Conservation (phyloP, 2,113 vertebrate genomes). For the Nerophis lumbriciformis region DNA sequence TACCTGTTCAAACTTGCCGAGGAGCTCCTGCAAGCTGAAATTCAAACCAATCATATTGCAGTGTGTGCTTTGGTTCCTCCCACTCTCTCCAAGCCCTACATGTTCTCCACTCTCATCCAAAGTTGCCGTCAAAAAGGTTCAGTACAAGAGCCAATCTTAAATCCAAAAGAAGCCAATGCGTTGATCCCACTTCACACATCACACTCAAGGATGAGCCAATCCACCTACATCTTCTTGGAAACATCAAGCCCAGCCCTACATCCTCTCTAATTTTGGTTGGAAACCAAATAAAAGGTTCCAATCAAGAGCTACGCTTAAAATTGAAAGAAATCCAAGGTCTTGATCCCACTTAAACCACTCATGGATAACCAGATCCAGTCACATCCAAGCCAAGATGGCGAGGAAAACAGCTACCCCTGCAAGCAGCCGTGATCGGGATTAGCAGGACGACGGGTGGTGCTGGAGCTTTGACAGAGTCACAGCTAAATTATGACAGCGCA, state of each 20-base stretch:
- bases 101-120: slow-evolving; percentile 18
- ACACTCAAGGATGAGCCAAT: too few relatives aligned
- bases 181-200: slow-evolving; percentile 2
- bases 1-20: slow-evolving; percentile 95
- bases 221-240: too few relatives aligned
- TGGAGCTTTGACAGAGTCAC: slow-evolving; percentile 31
- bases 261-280: too few relatives aligned
- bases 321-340: slow-evolving; percentile 25
- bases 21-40: slow-evolving; percentile 87
- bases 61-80: slow-evolving; percentile 44
- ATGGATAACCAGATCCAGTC: slow-evolving; percentile 33
- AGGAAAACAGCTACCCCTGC: slow-evolving; percentile 26
- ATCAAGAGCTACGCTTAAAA: slow-evolving; percentile 2
- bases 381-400: slow-evolving; percentile 30
- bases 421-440: slow-evolving; percentile 29
- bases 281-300: slow-evolving; percentile 8
- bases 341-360: slow-evolving; percentile 46
- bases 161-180: not conserved
- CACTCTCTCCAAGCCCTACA: slow-evolving; percentile 37
- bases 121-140: not conserved
- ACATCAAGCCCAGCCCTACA: too few relatives aligned
- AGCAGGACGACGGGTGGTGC: slow-evolving; percentile 26
- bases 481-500: slow-evolving; percentile 26
- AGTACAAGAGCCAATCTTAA: too few relatives aligned
- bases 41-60: slow-evolving; percentile 91